Evolutionary conservation across 2,888 invertebrate species (phyloP).

Genomic region (Agrenia bidenticulata): DNA sequence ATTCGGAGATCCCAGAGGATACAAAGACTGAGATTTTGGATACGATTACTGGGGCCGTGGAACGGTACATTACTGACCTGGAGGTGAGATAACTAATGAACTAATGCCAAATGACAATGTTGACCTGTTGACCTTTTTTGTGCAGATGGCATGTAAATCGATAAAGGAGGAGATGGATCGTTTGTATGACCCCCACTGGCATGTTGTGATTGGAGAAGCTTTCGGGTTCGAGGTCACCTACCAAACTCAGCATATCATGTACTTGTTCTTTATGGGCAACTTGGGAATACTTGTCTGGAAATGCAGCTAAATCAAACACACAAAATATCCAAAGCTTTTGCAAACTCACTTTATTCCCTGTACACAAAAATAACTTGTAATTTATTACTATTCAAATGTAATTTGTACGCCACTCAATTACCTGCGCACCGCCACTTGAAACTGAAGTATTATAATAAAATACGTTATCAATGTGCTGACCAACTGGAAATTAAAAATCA

Average conservation of each 20-base stretch:
- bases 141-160: slow-evolving; percentile 33
- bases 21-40: slow-evolving; percentile 48
- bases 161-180: slow-evolving; percentile 43
- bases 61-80: slow-evolving; percentile 40
- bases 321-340: too few species aligned
- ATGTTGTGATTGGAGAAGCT: slow-evolving; percentile 35
- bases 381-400: too few species aligned
- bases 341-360: too few species aligned
- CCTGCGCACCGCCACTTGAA: too few species aligned
- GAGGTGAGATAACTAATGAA: too few species aligned
- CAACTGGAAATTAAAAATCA: too few species aligned
- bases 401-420: too few species aligned
- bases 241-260: slow-evolving; percentile 38
- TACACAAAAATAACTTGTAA: too few species aligned
- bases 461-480: too few species aligned
- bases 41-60: slow-evolving; percentile 44
- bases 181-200: slow-evolving; percentile 40
- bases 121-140: neutral
- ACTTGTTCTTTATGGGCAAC: slow-evolving; percentile 41
- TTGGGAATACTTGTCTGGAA: slow-evolving; percentile 44
- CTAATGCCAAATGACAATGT: neutral
- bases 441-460: too few species aligned
- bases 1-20: slow-evolving; percentile 49
- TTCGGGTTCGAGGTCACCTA: slow-evolving; percentile 44
- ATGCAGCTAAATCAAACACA: too few species aligned